phyloP scores from a whole-genome alignment of 2,113 vertebrate genomes.

The Galbula dea region DNA sequence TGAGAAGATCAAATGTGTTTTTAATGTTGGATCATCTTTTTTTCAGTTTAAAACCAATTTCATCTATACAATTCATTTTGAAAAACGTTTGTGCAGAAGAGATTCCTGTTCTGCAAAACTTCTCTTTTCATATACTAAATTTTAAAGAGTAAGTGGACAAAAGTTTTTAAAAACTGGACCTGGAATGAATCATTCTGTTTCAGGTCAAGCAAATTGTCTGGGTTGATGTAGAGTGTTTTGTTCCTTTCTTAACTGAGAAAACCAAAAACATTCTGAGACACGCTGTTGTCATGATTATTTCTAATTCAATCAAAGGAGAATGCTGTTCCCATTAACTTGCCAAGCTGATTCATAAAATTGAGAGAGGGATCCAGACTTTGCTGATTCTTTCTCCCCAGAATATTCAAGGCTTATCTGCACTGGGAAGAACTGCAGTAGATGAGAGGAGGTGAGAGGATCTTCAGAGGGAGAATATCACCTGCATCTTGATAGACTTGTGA shows the following conservation, averaged over 20 bases:
- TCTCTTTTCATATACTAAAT: not conserved
- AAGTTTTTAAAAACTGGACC: not conserved
- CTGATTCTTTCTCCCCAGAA: not conserved
- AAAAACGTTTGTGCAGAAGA: not conserved
- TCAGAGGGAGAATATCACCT: not conserved
- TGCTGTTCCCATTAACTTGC: not conserved
- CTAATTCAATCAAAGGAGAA: not conserved
- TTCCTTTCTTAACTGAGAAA: not conserved
- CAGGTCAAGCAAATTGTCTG: not conserved
- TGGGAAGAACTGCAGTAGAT: not conserved
- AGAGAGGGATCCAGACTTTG: not conserved
- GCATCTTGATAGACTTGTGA: not conserved
- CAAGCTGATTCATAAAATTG: not conserved
- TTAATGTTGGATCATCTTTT: not conserved
- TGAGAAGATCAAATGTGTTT: not conserved
- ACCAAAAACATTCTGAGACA: not conserved
- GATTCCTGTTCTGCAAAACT: not conserved
- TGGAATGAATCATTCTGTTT: not conserved
- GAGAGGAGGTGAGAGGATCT: not conserved
- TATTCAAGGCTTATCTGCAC: not conserved
- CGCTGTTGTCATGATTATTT: not conserved
- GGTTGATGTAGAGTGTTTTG: not conserved
- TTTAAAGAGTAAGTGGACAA: not conserved
- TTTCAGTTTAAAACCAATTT: not conserved
- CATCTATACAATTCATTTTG: not conserved